phyloP scores from a whole-genome alignment of 2,113 vertebrate species.

The Corythornis madagascariensis region DNA sequence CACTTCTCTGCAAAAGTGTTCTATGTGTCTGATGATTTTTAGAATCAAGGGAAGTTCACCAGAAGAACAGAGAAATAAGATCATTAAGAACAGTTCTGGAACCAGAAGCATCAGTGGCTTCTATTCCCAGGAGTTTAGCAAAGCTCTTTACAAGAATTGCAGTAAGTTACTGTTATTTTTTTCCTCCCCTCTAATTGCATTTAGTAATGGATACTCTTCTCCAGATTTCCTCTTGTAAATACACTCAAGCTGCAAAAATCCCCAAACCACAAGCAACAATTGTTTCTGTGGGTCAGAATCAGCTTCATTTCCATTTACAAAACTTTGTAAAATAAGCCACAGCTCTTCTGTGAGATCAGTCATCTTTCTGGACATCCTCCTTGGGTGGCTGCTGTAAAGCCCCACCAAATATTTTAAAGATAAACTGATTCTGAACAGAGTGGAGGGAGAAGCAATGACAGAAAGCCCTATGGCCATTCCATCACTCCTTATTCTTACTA shows the following conservation, averaged over 20 bases:
- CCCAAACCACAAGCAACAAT: background rate
- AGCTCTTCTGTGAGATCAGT: background rate
- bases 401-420: background rate
- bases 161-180: constrained; percentile 28
- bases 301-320: background rate
- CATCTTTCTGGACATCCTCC: background rate
- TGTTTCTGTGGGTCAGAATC: background rate
- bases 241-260: constrained; percentile 4
- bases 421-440: background rate
- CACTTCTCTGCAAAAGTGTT: background rate
- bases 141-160: constrained; percentile 80
- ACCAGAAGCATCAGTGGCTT: constrained; percentile 57
- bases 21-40: background rate
- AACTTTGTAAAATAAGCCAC: background rate
- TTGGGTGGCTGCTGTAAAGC: background rate
- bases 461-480: background rate
- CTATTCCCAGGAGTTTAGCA: constrained; percentile 74
- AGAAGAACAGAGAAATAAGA: constrained; percentile 33
- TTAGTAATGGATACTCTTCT: constrained; percentile 56
- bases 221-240: constrained; percentile 20
- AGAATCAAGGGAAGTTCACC: constrained; percentile 12
- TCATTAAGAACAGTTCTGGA: constrained; percentile 52
- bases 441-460: background rate
- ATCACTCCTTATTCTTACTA: background rate
- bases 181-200: constrained; percentile 66